phyloP scores from a whole-genome alignment of 1,140 invertebrate species.

The Paraescarpia echinospica region DNA sequence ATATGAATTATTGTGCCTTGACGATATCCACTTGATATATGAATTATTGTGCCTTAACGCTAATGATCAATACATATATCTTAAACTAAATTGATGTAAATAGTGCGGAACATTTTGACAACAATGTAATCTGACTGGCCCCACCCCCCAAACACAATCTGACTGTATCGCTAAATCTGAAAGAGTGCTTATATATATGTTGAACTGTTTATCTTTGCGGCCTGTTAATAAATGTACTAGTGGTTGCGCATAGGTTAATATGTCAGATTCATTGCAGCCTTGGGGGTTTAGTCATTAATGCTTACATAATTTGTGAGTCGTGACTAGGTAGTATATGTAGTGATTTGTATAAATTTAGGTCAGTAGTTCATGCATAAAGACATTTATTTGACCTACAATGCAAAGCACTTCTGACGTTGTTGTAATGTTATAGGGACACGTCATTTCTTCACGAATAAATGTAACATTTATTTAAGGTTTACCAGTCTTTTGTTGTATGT shows the following conservation, averaged over 20 bases:
- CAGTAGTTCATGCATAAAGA: background rate
- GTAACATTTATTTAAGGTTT: background rate
- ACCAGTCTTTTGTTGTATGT: background rate
- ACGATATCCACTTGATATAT: too few species aligned
- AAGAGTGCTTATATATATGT: background rate
- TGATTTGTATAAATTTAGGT: background rate
- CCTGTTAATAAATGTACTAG: background rate
- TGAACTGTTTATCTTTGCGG: background rate
- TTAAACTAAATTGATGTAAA: background rate
- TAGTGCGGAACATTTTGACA: background rate
- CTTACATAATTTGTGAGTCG: background rate
- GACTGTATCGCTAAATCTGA: background rate
- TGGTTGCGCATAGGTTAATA: background rate
- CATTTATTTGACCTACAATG: background rate
- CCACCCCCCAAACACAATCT: too few species aligned
- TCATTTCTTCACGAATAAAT: background rate
- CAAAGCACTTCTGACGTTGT: background rate
- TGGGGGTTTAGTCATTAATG: background rate
- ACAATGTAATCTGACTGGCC: background rate
- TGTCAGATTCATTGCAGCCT: background rate
- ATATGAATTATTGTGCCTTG: too few species aligned
- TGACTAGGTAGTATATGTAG: background rate
- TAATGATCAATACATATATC: background rate
- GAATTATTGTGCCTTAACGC: too few species aligned
- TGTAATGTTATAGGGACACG: background rate